A percentile compares a stretch with the other conserved stretches of the same genome.
phyloP scores from a whole-genome alignment of 2,888 invertebrate genomes.

The Limenitis camilla region DNA sequence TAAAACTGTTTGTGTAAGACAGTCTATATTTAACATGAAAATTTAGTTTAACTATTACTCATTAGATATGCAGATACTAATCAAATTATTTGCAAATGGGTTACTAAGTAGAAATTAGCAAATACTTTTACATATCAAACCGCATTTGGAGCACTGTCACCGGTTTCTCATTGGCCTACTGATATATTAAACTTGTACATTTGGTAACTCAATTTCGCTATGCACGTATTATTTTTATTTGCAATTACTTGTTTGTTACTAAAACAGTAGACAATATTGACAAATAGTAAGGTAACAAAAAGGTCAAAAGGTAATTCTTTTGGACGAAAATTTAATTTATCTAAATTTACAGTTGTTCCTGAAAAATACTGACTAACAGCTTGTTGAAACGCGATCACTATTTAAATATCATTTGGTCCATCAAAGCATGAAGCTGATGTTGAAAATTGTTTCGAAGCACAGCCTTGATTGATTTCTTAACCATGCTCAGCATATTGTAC shows the following conservation, averaged over 20 bases:
- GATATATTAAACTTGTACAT: conserved; percentile 17
- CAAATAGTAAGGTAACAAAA: no score
- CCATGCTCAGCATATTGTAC: conserved; percentile 22
- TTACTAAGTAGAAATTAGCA: neutral
- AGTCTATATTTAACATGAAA: no score
- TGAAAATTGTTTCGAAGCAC: conserved; percentile 47
- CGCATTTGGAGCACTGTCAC: neutral
- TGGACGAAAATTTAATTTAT: no score
- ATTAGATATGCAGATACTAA: no score
- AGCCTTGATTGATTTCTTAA: conserved; percentile 51
- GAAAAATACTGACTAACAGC: conserved; percentile 1
- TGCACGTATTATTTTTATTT: neutral
- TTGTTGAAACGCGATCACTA: conserved; percentile 25
- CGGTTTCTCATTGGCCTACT: conserved; percentile 13
- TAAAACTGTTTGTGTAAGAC: no score
- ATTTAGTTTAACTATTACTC: no score
- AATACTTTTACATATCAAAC: neutral
- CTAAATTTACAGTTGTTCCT: no score
- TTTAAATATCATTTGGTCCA: conserved; percentile 40
- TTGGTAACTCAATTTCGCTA: neutral
- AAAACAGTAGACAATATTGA: no score
- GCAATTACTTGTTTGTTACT: no score
- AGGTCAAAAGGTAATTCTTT: no score
- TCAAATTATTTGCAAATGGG: no score
- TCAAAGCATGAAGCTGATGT: conserved; percentile 48